phyloP scores from a whole-genome alignment of 2,797 vertebrate genomes.

The Diglossa cyanea region DNA sequence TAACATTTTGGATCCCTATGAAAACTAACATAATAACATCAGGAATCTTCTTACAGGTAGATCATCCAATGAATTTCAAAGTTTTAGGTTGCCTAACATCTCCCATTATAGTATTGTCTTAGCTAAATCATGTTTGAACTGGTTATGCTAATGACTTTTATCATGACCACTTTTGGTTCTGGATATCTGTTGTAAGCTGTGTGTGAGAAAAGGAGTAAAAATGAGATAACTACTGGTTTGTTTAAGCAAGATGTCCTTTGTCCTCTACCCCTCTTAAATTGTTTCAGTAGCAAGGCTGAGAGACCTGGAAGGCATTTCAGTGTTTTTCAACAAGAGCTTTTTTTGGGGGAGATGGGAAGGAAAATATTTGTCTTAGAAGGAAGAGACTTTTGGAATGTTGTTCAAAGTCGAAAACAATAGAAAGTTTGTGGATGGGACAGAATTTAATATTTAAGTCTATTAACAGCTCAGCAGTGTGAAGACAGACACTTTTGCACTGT shows the following conservation, averaged over 20 bases:
- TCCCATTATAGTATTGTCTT: background rate
- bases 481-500: background rate
- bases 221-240: background rate
- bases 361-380: background rate
- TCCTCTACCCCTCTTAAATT: background rate
- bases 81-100: background rate
- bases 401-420: background rate
- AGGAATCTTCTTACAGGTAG: background rate
- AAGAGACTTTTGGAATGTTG: background rate
- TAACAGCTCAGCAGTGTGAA: background rate
- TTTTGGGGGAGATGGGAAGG: background rate
- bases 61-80: background rate
- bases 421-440: background rate
- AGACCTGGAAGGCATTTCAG: background rate
- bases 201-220: slow-evolving; percentile 15
- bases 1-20: background rate
- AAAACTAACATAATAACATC: background rate
- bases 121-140: slow-evolving; percentile 32
- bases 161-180: background rate
- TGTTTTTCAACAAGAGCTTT: background rate
- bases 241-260: background rate
- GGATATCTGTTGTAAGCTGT: background rate
- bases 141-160: background rate
- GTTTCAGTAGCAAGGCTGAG: background rate
- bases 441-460: background rate